A percentile compares a stretch with the other conserved stretches of the same genome.
Conservation (phyloP, 2,113 vertebrate species). For the Pipra filicauda region DNA sequence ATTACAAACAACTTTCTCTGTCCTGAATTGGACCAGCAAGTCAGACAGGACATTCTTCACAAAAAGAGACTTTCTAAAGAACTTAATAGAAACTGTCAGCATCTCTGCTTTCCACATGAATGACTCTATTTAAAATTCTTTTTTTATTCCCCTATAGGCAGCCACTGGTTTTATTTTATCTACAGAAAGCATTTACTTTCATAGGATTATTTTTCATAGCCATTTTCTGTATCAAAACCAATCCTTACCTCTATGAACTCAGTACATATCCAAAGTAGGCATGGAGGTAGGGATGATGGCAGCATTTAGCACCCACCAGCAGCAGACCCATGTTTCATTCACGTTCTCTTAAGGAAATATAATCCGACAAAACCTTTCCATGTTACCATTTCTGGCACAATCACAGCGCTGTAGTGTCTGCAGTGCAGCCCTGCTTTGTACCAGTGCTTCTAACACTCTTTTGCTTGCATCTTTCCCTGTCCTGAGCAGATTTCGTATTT, state of each 20-base stretch:
- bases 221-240: not conserved
- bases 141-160: not conserved
- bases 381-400: not conserved
- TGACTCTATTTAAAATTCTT: not conserved
- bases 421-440: not conserved
- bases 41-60: not conserved
- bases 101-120: not conserved
- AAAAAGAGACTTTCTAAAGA: constrained; percentile 9
- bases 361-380: not conserved
- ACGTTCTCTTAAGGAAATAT: not conserved
- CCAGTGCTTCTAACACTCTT: not conserved
- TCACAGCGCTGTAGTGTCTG: not conserved
- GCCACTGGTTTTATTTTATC: not conserved
- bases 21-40: not conserved
- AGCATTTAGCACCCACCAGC: not conserved
- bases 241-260: not conserved
- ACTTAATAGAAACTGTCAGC: constrained; percentile 5
- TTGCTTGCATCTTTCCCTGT: not conserved
- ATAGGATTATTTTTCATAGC: not conserved
- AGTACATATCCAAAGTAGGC: not conserved
- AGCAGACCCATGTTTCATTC: not conserved
- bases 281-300: not conserved
- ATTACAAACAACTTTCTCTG: not conserved
- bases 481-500: not conserved
- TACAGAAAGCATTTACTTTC: not conserved